Evolutionary conservation across 2,113 vertebrate genomes (phyloP).

Genomic region (Dromas ardeola): DNA sequence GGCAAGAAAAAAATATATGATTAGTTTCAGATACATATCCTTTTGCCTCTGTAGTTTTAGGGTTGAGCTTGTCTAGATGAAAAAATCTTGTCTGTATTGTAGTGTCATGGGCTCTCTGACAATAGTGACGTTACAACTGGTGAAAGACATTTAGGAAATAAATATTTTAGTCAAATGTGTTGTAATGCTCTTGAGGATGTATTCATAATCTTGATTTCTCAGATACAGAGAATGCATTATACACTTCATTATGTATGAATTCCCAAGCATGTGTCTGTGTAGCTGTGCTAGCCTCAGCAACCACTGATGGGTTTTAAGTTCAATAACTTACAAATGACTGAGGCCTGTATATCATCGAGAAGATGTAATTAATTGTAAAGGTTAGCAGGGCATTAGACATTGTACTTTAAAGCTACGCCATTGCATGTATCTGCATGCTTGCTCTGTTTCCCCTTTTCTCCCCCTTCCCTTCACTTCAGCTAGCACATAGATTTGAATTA

Average conservation of each 20-base stretch:
- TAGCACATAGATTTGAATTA: constrained; percentile 13
- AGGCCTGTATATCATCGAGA: not conserved
- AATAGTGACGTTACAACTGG: not conserved
- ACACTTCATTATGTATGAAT: not conserved
- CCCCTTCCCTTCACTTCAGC: not conserved
- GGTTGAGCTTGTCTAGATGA: not conserved
- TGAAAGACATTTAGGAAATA: not conserved
- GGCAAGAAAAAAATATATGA: not conserved
- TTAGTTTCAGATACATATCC: not conserved
- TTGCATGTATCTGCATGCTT: not conserved
- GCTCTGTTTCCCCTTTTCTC: not conserved
- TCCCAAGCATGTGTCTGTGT: not conserved
- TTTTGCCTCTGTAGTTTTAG: not conserved
- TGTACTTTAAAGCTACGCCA: not conserved
- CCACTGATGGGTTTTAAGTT: not conserved
- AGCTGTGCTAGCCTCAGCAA: not conserved
- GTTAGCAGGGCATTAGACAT: not conserved
- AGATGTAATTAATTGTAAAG: constrained; percentile 19
- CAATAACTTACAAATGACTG: not conserved
- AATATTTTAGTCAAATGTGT: not conserved
- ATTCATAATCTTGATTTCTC: not conserved
- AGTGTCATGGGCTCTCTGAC: not conserved
- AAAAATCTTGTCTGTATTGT: not conserved
- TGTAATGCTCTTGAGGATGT: not conserved
- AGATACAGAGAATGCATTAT: not conserved